phyloP scores from a whole-genome alignment of 2,797 vertebrate genomes.

The Gastrophryne carolinensis region DNA sequence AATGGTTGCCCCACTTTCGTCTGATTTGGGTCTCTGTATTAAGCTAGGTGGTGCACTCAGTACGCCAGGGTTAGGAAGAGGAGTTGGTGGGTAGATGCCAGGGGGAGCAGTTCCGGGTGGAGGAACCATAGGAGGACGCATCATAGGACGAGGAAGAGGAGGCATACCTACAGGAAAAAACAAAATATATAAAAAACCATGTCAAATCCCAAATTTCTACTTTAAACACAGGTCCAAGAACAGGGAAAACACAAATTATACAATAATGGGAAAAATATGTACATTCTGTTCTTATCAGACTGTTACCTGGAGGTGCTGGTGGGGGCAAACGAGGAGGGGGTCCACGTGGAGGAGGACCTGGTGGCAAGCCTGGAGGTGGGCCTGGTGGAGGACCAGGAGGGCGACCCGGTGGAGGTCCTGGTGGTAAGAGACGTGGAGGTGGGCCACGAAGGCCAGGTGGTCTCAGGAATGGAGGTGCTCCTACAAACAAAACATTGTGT shows the following conservation, averaged over 20 bases:
- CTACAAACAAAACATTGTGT: constrained; percentile 60
- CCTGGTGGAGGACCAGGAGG: constrained; percentile 87
- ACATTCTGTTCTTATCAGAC: too few relatives aligned
- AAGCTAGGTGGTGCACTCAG: constrained; percentile 92
- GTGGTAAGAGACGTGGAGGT: constrained; percentile 88
- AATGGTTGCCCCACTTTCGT: constrained; percentile 84
- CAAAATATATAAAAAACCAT: neutral
- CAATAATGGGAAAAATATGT: too few relatives aligned
- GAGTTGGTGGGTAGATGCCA: constrained; percentile 85
- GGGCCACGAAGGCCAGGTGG: constrained; percentile 90
- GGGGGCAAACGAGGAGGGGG: constrained; percentile 90
- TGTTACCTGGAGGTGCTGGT: constrained; percentile 88
- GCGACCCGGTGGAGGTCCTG: constrained; percentile 89
- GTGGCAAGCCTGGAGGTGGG: constrained; percentile 91
- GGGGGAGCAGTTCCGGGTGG: constrained; percentile 77
- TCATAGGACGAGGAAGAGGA: constrained; percentile 86
- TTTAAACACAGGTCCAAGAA: too few relatives aligned
- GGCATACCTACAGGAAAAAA: constrained; percentile 78
- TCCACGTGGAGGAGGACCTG: constrained; percentile 91
- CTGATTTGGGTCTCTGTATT: constrained; percentile 83
- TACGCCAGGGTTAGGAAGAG: constrained; percentile 84
- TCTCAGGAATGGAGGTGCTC: constrained; percentile 92
- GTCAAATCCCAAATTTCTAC: too few relatives aligned
- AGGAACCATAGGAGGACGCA: constrained; percentile 80
- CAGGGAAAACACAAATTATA: too few relatives aligned